Conservation (phyloP, 2,113 vertebrate genomes). For the Siphamia tubifer region DNA sequence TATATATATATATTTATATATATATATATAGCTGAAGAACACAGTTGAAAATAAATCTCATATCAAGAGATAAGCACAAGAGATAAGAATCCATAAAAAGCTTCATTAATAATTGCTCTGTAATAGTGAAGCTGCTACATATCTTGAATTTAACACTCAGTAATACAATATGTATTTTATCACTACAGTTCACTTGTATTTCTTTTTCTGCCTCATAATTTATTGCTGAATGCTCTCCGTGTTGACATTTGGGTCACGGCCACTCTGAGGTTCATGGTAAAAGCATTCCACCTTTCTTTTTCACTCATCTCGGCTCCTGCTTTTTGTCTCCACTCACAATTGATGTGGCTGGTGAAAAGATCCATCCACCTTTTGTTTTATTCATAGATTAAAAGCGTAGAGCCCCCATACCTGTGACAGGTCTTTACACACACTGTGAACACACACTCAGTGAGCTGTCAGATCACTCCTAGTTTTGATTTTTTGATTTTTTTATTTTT, state of each 20-base stretch:
- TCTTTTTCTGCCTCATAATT: slow-evolving; percentile 16
- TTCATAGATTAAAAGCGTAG: slow-evolving; percentile 45
- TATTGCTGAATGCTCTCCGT: slow-evolving; percentile 6
- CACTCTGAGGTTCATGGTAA: slow-evolving; percentile 16
- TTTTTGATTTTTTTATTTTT: no score
- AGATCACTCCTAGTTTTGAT: no score
- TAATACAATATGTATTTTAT: neutral
- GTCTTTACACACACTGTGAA: neutral
- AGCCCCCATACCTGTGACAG: slow-evolving; percentile 12
- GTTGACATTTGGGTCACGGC: slow-evolving; percentile 41
- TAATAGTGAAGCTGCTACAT: neutral
- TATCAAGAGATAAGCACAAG: neutral
- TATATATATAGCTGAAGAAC: neutral
- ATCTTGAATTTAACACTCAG: neutral
- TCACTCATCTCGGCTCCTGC: neutral
- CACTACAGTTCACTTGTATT: neutral
- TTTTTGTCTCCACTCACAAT: slow-evolving; percentile 13
- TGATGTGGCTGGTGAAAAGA: slow-evolving; percentile 18
- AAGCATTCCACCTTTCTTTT: slow-evolving; percentile 35
- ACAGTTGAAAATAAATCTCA: neutral
- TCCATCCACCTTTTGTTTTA: slow-evolving; percentile 48
- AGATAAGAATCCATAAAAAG: neutral
- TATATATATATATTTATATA: no score
- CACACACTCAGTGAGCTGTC: neutral
- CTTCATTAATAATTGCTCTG: neutral